Evolutionary conservation across 2,797 vertebrate species (phyloP), one percentile per base, ranked within the genome.

Genomic region (Gambelia wislizenii): DNA sequence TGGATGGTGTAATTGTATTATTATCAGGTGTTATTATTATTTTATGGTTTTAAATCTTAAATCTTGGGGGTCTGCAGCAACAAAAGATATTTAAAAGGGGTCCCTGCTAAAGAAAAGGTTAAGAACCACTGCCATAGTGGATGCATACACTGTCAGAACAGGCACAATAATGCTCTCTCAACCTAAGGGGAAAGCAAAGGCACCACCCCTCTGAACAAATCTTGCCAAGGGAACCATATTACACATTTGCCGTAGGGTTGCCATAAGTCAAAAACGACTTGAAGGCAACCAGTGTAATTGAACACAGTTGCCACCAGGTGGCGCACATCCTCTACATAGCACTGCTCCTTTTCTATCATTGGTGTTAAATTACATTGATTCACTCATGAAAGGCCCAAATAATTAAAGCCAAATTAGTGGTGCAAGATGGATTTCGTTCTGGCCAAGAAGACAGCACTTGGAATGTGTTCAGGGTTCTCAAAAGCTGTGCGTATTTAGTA

Each of bases 251-350:
- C 6, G 22, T 25, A 61, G 59, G 59, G 59, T 61, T 6, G 5
- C 59, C 20, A 5, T 61, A 61, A 49, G 49, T 20, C 22, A 22
- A 2, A 3, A 54, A 72, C 8, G 30, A n/a, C 67, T 12, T 33
- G 30, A 54, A 77, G 12, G 36, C 14, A 74, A 36, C 4, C 47
- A 76, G 18, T 76, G 42, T 30, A 47, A 76, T 20, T 67, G 54
- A 86, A 70, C 18, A 70, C 36, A 36, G 9, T n/a, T 6, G 49
- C 89, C 89, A 90, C 84, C 77, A 95, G 94, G 33, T 90, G 95
- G 93, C 89, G 7, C 52, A 86, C 84, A 25, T 16, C 33, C 67
- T 88, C 84, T 10, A 1, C 0, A 30, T 4, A 8, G 0, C 0
- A 0, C 0, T 13, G 0, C 47, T 20, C 13, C 33, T 18, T 64